A percentile compares a stretch with the other conserved stretches of the same genome.
These are phyloP conservation scores for Hafferia zeledoni DNA, from an alignment of 2,797 vertebrate genomes.

Conservation along the genomic window DNA sequence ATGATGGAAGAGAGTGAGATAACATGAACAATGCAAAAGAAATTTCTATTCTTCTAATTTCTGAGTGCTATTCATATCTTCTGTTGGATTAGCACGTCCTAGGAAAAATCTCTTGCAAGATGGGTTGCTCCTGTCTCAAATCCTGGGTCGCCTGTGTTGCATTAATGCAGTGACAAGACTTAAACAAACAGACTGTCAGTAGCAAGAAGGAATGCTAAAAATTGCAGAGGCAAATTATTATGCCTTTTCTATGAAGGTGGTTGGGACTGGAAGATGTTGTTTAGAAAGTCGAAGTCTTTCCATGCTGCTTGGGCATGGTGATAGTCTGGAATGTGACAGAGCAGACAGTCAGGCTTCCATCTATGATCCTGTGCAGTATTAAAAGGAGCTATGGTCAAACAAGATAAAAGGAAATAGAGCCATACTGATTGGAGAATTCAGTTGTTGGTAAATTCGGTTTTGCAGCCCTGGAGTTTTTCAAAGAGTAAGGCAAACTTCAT, in stretches of 20 bases:
- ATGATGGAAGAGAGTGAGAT: neutral
- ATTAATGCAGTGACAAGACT: neutral
- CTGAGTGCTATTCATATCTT: neutral
- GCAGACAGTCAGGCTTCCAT: neutral
- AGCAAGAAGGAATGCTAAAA: neutral
- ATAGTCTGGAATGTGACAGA: neutral
- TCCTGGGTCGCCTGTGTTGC: neutral
- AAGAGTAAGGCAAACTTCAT: neutral
- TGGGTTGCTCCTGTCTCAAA: neutral
- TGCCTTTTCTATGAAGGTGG: neutral
- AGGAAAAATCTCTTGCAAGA: neutral
- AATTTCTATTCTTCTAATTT: neutral
- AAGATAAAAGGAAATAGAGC: neutral
- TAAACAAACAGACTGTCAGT: neutral
- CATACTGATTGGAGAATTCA: neutral
- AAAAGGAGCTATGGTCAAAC: neutral
- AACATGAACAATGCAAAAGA: neutral
- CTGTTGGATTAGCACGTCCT: neutral
- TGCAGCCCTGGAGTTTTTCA: neutral
- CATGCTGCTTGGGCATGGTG: neutral
- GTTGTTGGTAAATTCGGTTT: neutral
- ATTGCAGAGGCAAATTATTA: neutral
- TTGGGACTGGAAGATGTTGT: neutral
- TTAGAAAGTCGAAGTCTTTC: constrained; percentile 3
- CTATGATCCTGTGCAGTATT: neutral